A percentile compares a stretch with the other conserved stretches of the same genome.
Evolutionary conservation across 2,888 invertebrate species (phyloP).

Genomic region (Polyommatus icarus): DNA sequence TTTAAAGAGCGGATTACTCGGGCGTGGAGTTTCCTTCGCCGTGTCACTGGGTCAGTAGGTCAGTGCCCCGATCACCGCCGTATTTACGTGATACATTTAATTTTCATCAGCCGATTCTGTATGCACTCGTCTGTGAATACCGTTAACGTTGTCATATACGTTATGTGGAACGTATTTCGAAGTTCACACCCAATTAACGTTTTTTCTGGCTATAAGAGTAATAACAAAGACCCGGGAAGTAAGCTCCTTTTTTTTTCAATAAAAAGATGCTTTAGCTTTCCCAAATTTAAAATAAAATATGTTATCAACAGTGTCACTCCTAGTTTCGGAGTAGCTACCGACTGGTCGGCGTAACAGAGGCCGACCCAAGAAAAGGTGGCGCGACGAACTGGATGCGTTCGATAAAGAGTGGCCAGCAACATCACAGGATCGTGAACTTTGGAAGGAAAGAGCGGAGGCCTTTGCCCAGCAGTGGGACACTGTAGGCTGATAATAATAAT

Average conservation of each 20-base stretch:
- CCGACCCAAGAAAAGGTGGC: too few relatives aligned
- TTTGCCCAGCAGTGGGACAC: too few relatives aligned
- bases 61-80: conserved; percentile 47
- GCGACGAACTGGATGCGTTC: too few relatives aligned
- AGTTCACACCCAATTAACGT: neutral
- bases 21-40: conserved; percentile 56
- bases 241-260: neutral
- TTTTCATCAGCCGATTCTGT: conserved; percentile 38
- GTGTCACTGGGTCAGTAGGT: conserved; percentile 71
- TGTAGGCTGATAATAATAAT: too few relatives aligned
- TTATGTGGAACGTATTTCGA: neutral
- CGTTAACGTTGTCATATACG: conserved; percentile 21
- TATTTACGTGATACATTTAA: conserved; percentile 45
- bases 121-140: conserved; percentile 30
- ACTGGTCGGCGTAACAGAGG: too few relatives aligned
- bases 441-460: too few relatives aligned
- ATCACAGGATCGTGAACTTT: too few relatives aligned
- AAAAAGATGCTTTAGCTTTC: too few relatives aligned
- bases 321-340: too few relatives aligned
- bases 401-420: too few relatives aligned
- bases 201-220: neutral
- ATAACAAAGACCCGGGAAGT: neutral
- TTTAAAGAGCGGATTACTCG: conserved; percentile 48
- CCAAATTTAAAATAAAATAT: too few relatives aligned
- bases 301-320: too few relatives aligned